phyloP scores from a whole-genome alignment of 2,797 vertebrate species.

The Salarias fasciatus region DNA sequence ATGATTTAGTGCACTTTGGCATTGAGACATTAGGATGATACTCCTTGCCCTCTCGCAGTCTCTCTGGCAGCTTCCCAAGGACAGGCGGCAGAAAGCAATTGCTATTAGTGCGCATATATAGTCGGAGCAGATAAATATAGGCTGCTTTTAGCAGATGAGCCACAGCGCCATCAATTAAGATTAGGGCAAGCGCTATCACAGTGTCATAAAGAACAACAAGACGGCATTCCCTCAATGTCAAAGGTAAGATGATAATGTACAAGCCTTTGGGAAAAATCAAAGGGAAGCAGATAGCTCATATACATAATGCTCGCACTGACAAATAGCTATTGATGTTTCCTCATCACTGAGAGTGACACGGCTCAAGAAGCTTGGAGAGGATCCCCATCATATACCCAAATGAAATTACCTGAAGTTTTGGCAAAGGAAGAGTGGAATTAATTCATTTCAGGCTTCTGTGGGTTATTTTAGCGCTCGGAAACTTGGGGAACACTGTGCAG shows the following conservation, averaged over 20 bases:
- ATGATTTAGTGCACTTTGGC: constrained; percentile 64
- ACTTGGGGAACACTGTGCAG: constrained; percentile 14
- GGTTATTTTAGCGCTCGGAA: constrained; percentile 35
- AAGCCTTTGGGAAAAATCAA: constrained; percentile 63
- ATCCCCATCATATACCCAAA: constrained; percentile 43
- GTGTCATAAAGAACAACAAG: constrained; percentile 83
- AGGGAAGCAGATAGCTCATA: constrained; percentile 67
- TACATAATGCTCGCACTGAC: constrained; percentile 77
- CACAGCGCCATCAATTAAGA: constrained; percentile 86
- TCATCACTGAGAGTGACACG: constrained; percentile 77
- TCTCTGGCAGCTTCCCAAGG: constrained; percentile 87
- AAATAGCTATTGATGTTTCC: constrained; percentile 73
- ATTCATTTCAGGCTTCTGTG: constrained; percentile 20
- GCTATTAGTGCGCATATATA: constrained; percentile 88
- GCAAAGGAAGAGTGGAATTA: no score
- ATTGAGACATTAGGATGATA: constrained; percentile 76
- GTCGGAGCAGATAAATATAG: constrained; percentile 85
- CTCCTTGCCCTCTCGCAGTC: constrained; percentile 72
- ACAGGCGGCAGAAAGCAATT: constrained; percentile 88
- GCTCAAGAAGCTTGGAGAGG: constrained; percentile 56
- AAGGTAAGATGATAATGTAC: constrained; percentile 83
- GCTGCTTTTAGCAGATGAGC: constrained; percentile 92
- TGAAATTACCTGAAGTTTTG: constrained; percentile 55
- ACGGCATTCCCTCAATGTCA: constrained; percentile 85
- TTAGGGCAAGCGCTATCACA: constrained; percentile 81